Conservation (phyloP, 2,113 vertebrate genomes). For the Mystacornis crossleyi region DNA sequence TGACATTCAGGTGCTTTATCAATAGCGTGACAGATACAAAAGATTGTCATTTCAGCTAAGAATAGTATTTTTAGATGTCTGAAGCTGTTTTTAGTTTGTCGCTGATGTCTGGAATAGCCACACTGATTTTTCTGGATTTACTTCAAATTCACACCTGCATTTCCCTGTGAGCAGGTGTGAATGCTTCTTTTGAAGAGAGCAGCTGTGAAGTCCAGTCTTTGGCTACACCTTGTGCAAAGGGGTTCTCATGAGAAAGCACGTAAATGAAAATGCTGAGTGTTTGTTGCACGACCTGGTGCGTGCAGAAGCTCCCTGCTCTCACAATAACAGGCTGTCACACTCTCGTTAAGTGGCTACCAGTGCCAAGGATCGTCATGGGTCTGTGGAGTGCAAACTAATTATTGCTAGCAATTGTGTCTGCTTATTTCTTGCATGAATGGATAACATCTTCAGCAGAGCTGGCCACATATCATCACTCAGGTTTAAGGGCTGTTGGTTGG, state of each 20-base stretch:
- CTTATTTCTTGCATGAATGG: constrained; percentile 68
- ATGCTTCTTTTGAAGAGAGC: not conserved
- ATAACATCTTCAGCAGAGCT: constrained; percentile 37
- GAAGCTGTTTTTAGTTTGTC: not conserved
- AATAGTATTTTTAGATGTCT: not conserved
- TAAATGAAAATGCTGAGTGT: not conserved
- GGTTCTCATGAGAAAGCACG: not conserved
- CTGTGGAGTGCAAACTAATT: constrained; percentile 63
- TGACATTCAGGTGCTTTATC: not conserved
- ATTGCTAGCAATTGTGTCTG: constrained; percentile 35
- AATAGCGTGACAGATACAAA: not conserved
- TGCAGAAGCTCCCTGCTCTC: not conserved
- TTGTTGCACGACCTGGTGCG: not conserved
- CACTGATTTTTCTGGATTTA: not conserved
- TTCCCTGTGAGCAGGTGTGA: not conserved
- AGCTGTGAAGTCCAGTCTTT: not conserved
- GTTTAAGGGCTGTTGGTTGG: constrained; percentile 46
- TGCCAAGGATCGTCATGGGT: constrained; percentile 34
- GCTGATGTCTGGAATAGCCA: not conserved
- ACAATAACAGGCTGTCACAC: not conserved
- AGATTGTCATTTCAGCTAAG: not conserved
- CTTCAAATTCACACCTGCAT: not conserved
- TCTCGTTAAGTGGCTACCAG: not conserved
- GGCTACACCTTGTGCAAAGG: not conserved
- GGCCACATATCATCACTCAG: constrained; percentile 45